phyloP scores from a whole-genome alignment of 2,888 invertebrate genomes.

The Abrostola tripartita region DNA sequence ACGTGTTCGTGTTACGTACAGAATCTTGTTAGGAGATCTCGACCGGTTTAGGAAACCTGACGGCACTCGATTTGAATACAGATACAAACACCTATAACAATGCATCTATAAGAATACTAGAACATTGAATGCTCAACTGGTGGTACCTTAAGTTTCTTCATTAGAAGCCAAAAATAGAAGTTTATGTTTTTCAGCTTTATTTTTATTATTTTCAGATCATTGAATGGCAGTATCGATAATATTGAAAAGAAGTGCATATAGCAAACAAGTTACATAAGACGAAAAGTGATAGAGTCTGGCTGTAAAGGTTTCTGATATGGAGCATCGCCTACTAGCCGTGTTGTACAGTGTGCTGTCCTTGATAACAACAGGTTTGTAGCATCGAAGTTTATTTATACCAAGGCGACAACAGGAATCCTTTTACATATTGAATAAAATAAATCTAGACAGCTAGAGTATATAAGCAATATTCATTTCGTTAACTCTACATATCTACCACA shows the following conservation, averaged over 20 bases:
- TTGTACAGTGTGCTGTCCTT: slow-evolving; percentile 70
- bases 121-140: no score
- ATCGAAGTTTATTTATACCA: slow-evolving; percentile 20
- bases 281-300: slow-evolving; percentile 5
- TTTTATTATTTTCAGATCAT: slow-evolving; percentile 40
- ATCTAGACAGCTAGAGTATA: no score
- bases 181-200: not conserved
- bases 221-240: slow-evolving; percentile 28
- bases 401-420: not conserved
- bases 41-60: slow-evolving; percentile 8
- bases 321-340: slow-evolving; percentile 68
- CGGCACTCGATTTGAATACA: not conserved
- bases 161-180: no score
- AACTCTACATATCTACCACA: no score
- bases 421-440: no score
- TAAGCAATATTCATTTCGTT: no score
- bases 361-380: slow-evolving; percentile 74
- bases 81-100: no score
- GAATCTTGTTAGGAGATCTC: not conserved
- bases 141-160: no score
- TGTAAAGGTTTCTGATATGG: slow-evolving; percentile 58
- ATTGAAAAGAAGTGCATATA: slow-evolving; percentile 10
- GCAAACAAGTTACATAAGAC: slow-evolving; percentile 5
- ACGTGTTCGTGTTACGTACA: not conserved
- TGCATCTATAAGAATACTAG: no score